These are phyloP conservation scores for Acleris emargana DNA, from an alignment of 2,888 invertebrate species.

Conservation along the genomic window DNA sequence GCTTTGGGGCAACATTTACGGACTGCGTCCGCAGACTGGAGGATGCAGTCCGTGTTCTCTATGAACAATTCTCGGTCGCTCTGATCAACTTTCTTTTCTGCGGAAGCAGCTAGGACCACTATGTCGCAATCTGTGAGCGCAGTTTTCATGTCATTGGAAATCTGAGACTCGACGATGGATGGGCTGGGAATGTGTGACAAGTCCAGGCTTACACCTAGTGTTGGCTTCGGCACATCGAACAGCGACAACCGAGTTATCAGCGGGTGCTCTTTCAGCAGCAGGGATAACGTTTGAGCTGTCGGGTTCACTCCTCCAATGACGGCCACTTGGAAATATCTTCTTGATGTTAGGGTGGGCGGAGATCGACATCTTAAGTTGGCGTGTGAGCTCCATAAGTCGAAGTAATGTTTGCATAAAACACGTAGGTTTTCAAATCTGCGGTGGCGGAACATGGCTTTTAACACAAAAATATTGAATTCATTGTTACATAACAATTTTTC, in stretches of 20 bases:
- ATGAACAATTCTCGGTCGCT: conserved; percentile 24
- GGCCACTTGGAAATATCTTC: conserved; percentile 21
- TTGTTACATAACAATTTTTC: no score
- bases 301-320: conserved; percentile 20
- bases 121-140: conserved; percentile 13
- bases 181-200: conserved; percentile 28
- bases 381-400: no score
- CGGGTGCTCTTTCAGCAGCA: conserved; percentile 24
- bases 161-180: not conserved
- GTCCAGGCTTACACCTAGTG: conserved; percentile 14
- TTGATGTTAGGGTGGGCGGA: not conserved
- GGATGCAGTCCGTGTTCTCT: conserved; percentile 8
- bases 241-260: conserved; percentile 14
- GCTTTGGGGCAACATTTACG: conserved; percentile 17
- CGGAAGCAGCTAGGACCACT: conserved; percentile 13
- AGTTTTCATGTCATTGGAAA: not conserved
- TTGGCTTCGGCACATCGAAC: conserved; percentile 18
- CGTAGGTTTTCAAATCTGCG: no score
- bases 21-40: conserved; percentile 11
- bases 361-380: no score
- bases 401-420: no score
- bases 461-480: no score
- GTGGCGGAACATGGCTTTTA: no score
- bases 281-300: conserved; percentile 16
- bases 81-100: conserved; percentile 8